Evolutionary conservation across 1,140 invertebrate genomes (phyloP).

Genomic region (Lordiphosa collinella): DNA sequence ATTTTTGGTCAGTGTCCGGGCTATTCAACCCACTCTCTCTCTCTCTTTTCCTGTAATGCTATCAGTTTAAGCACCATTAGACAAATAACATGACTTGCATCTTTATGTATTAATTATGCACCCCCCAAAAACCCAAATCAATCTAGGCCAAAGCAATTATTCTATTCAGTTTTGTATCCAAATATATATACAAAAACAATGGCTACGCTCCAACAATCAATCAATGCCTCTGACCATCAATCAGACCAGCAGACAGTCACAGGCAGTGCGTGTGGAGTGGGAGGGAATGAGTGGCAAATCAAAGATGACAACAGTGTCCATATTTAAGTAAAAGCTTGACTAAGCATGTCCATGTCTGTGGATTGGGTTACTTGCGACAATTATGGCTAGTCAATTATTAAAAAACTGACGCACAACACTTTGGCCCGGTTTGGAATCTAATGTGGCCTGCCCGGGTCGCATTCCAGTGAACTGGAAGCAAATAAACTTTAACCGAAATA

Average conservation of each 20-base stretch:
- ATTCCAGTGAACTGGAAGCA: constrained; percentile 3
- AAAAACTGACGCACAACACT: constrained; percentile 46
- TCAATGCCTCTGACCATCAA: constrained; percentile 53
- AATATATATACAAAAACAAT: constrained; percentile 33
- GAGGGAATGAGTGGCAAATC: constrained; percentile 21
- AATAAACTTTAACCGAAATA: constrained; percentile 8
- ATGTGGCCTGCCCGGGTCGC: constrained; percentile 16
- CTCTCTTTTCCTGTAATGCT: not conserved
- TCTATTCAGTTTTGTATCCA: constrained; percentile 19
- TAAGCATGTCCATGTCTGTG: too few species aligned
- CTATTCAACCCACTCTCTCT: not conserved
- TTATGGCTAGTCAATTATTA: constrained; percentile 65
- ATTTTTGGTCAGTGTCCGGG: not conserved
- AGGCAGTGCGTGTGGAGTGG: not conserved
- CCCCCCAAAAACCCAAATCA: constrained; percentile 26
- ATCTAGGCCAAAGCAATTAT: constrained; percentile 47
- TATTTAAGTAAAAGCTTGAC: not conserved
- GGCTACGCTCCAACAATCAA: constrained; percentile 45
- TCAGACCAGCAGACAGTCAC: constrained; percentile 26
- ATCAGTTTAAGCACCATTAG: constrained; percentile 39
- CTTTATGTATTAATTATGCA: constrained; percentile 35
- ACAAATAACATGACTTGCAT: constrained; percentile 64
- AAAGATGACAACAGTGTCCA: constrained; percentile 6
- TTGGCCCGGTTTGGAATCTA: constrained; percentile 10
- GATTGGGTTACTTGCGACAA: constrained; percentile 33